These are phyloP conservation scores for Rhabdomys dilectus DNA, from an alignment of 2,113 vertebrate genomes.

Conservation along the genomic window DNA sequence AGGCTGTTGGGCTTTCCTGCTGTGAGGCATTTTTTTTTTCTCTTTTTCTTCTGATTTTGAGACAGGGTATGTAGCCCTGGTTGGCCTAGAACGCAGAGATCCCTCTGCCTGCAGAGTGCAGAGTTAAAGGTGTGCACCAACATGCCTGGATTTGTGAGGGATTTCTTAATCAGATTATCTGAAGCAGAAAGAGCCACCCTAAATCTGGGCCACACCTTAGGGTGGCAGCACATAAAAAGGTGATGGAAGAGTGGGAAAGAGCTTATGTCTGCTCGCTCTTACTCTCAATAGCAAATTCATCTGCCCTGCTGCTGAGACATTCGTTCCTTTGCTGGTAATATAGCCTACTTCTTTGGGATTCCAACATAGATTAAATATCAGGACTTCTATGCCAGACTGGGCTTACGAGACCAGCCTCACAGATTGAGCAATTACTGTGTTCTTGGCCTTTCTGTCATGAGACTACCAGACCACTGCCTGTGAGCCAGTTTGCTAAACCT, in stretches of 20 bases:
- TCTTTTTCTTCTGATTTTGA: background rate
- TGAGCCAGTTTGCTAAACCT: background rate
- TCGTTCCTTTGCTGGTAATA: background rate
- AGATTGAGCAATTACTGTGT: background rate
- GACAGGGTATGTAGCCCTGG: background rate
- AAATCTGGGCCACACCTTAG: background rate
- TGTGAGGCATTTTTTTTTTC: background rate
- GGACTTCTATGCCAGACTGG: background rate
- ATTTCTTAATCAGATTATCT: background rate
- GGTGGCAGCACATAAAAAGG: background rate
- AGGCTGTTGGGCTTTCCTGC: background rate
- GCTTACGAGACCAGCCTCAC: background rate
- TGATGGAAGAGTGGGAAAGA: background rate
- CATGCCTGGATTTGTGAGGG: background rate
- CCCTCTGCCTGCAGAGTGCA: background rate
- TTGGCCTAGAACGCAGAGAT: background rate
- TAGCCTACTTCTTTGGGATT: background rate
- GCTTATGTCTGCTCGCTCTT: background rate
- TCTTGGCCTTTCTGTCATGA: background rate
- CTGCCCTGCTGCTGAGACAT: background rate
- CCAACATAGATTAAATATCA: background rate
- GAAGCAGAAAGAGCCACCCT: background rate
- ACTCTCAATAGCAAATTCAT: background rate
- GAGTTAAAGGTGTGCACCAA: background rate
- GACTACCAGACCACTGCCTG: background rate